These are phyloP conservation scores for Oophaga pumilio DNA, from an alignment of 2,113 vertebrate species.

Conservation along the genomic window DNA sequence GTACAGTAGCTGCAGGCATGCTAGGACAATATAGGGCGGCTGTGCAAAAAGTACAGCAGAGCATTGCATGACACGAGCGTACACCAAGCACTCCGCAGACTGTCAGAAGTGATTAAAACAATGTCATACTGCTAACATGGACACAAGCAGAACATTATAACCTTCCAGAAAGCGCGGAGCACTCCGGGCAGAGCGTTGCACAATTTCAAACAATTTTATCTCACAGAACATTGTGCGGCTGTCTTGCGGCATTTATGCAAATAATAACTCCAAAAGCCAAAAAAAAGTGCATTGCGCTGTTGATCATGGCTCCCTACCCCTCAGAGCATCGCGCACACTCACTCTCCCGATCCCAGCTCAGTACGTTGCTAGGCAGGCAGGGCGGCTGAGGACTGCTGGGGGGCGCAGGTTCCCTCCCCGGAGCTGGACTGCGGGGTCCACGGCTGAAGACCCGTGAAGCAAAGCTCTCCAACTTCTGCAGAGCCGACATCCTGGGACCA, in stretches of 20 bases:
- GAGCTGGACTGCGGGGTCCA: slow-evolving; percentile 54
- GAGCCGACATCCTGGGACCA: slow-evolving; percentile 59
- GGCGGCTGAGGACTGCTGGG: slow-evolving; percentile 29
- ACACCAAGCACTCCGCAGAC: background rate
- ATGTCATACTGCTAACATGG: background rate
- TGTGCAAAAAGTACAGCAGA: background rate
- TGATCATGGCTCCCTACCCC: slow-evolving; percentile 18
- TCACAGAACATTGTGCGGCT: background rate
- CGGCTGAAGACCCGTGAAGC: slow-evolving; percentile 62
- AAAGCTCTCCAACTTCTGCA: slow-evolving; percentile 62
- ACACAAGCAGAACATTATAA: background rate
- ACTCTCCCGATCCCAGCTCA: slow-evolving; percentile 61
- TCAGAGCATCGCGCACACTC: slow-evolving; percentile 53
- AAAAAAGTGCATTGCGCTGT: background rate
- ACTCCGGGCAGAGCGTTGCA: slow-evolving; percentile 23
- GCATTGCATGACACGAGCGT: background rate
- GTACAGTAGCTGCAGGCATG: background rate
- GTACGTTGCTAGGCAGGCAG: slow-evolving; percentile 40
- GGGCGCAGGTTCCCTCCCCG: slow-evolving; percentile 23
- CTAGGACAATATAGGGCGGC: slow-evolving; percentile 17
- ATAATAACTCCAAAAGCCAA: background rate
- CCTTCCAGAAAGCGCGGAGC: background rate
- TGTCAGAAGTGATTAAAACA: background rate
- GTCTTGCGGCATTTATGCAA: background rate
- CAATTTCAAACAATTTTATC: background rate